Percentiles rank a stretch among this genome's conserved stretches.
Conservation (phyloP, 1,140 invertebrate genomes). For the Drosophila lowei region DNA sequence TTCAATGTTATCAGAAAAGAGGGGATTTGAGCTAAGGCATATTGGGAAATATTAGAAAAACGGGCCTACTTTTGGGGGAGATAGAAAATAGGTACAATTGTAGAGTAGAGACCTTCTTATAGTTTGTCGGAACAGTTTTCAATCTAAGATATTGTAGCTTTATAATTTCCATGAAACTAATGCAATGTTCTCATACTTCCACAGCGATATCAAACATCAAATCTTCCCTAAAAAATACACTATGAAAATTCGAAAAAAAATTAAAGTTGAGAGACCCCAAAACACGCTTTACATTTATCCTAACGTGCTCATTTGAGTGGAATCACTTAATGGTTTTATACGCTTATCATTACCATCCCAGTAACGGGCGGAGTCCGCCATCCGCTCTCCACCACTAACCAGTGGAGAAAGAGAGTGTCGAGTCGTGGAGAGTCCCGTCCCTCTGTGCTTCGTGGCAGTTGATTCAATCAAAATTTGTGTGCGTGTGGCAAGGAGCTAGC, state of each 20-base stretch:
- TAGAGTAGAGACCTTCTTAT: too few species aligned
- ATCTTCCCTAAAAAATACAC: too few species aligned
- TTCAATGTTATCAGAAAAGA: neutral
- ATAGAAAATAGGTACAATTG: too few species aligned
- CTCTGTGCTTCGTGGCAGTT: constrained; percentile 26
- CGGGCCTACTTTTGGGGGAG: too few species aligned
- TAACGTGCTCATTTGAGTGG: constrained; percentile 78
- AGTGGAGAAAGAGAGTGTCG: neutral
- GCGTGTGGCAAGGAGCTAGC: constrained; percentile 22
- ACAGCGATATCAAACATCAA: too few species aligned
- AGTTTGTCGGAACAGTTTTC: too few species aligned
- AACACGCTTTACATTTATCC: constrained; percentile 50
- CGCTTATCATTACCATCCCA: constrained; percentile 77
- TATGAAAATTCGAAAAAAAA: neutral
- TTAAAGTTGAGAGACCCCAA: constrained; percentile 1
- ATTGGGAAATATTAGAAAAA: too few species aligned
- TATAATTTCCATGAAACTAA: too few species aligned
- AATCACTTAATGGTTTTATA: constrained; percentile 81
- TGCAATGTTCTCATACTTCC: too few species aligned
- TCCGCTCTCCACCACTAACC: neutral
- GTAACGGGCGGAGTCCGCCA: constrained; percentile 29
- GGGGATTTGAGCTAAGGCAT: neutral
- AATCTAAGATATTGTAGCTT: too few species aligned
- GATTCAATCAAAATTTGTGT: constrained; percentile 71
- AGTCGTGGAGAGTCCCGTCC: constrained; percentile 1